These are phyloP conservation scores for Troides aeacus DNA, from an alignment of 2,888 invertebrate species.

Conservation along the genomic window DNA sequence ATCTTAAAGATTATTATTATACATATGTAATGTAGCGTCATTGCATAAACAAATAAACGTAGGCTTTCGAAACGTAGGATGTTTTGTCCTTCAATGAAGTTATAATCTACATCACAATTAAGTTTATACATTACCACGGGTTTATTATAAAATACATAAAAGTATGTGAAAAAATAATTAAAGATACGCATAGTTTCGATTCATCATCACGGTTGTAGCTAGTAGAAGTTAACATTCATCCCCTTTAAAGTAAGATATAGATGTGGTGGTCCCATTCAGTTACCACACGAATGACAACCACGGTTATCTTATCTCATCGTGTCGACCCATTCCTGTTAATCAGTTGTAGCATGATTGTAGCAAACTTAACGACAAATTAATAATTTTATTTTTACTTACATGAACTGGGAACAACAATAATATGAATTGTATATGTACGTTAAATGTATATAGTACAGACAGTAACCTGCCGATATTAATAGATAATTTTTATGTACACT, in stretches of 20 bases:
- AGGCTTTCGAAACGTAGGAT: no score
- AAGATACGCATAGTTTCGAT: background rate
- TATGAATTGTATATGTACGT: background rate
- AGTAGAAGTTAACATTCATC: background rate
- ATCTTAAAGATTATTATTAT: no score
- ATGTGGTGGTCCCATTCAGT: background rate
- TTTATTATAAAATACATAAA: no score
- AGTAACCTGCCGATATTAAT: background rate
- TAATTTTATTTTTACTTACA: background rate
- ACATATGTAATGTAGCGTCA: no score
- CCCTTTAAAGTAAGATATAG: background rate
- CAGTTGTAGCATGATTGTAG: background rate
- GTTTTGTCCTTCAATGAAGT: no score
- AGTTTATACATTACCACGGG: no score
- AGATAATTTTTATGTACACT: background rate
- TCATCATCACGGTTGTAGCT: background rate
- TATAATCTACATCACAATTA: no score
- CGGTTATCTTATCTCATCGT: background rate
- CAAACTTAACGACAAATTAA: background rate
- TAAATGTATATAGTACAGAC: background rate
- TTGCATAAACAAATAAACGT: no score
- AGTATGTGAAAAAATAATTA: background rate
- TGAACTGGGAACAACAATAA: background rate
- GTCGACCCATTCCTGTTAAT: background rate
- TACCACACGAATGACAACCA: background rate